Percentiles rank a stretch among this genome's conserved stretches.
Conservation (phyloP, 2,888 invertebrate species). For the Stenoptilia bipunctidactyla region DNA sequence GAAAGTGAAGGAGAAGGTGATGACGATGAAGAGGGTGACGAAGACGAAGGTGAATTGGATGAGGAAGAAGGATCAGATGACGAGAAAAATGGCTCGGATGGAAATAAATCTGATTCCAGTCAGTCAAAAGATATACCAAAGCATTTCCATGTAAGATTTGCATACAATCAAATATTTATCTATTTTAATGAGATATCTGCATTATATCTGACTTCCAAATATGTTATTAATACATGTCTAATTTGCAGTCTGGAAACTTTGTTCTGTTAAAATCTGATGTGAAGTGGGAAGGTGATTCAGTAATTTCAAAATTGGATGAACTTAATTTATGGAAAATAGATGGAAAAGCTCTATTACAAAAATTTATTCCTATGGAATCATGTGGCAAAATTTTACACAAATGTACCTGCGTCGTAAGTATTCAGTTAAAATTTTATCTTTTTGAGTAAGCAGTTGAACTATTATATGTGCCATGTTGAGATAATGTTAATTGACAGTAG, state of each 20-base stretch:
- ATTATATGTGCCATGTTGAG: too few relatives aligned
- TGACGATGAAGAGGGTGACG: constrained; percentile 50
- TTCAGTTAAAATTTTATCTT: background rate
- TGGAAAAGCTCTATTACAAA: constrained; percentile 75
- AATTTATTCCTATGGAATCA: constrained; percentile 75
- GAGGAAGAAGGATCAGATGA: constrained; percentile 66
- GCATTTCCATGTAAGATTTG: constrained; percentile 59
- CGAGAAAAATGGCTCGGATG: constrained; percentile 66
- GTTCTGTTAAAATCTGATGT: constrained; percentile 75
- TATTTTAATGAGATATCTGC: too few relatives aligned
- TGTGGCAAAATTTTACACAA: constrained; percentile 70
- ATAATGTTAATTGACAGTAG: too few relatives aligned
- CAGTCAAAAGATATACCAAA: constrained; percentile 69
- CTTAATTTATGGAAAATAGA: constrained; percentile 79
- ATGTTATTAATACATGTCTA: constrained; percentile 2
- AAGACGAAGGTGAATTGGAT: constrained; percentile 56
- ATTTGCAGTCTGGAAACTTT: constrained; percentile 74
- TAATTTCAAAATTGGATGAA: constrained; percentile 63
- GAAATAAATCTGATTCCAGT: constrained; percentile 66
- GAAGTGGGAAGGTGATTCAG: constrained; percentile 70
- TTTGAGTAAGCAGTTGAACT: background rate
- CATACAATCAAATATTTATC: too few relatives aligned
- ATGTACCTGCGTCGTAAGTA: constrained; percentile 73
- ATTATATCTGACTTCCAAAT: too few relatives aligned
- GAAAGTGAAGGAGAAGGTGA: constrained; percentile 56